A percentile compares a stretch with the other conserved stretches of the same genome.
These are phyloP conservation scores for Rhipidura dahli DNA, from an alignment of 2,113 vertebrate species.

Conservation along the genomic window DNA sequence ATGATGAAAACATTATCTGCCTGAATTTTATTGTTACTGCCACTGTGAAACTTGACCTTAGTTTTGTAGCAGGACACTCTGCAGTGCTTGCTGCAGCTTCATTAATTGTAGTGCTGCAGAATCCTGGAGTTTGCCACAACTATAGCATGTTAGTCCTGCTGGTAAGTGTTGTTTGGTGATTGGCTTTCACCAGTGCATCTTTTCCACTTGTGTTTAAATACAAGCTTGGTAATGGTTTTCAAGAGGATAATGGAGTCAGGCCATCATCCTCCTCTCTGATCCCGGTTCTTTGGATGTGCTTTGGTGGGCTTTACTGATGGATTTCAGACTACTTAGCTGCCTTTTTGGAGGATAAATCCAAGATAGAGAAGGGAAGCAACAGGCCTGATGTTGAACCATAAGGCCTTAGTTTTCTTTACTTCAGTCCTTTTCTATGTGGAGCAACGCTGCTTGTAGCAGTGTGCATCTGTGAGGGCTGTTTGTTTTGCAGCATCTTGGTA, in stretches of 20 bases:
- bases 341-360: neutral
- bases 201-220: neutral
- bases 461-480: neutral
- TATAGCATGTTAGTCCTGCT: neutral
- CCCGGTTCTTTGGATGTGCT: neutral
- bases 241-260: neutral
- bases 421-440: neutral
- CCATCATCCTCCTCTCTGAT: neutral
- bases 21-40: neutral
- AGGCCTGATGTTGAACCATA: neutral
- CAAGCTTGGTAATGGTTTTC: neutral
- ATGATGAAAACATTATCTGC: neutral
- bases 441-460: rapidly evolving
- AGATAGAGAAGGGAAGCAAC: neutral
- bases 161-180: neutral
- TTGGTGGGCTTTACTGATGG: neutral
- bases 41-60: neutral
- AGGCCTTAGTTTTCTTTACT: neutral
- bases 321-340: neutral
- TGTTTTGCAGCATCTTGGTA: neutral
- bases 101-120: neutral
- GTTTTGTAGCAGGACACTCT: neutral
- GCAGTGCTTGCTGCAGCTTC: neutral
- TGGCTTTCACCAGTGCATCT: neutral
- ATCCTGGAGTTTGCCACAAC: neutral